Base-by-base conservation (phyloP, 1,140 invertebrate species). In the Microplitis mediator region DNA sequence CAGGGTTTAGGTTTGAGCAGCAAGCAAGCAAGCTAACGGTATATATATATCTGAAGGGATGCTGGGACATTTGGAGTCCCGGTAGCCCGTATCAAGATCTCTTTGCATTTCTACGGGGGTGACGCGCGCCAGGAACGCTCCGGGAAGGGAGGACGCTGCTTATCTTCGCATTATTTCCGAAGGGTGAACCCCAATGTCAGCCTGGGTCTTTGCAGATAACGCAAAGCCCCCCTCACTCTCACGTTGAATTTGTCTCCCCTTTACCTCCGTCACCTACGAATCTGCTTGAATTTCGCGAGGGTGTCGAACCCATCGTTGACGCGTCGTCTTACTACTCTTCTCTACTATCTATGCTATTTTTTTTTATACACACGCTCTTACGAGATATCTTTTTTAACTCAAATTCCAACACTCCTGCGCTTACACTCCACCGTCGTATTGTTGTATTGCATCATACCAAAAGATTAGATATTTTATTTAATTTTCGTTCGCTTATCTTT, bases 101-200 rank as follows among this genome's bases (percentile, higher is more conserved):
- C 79, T 85, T 86, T 84, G 82, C 85, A 83, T 86, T 85, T 84
- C 81, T 81, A 77, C 77, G 72, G 70, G 78, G 78, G 69, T 74
- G 73, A 72, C 72, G 56, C 56, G 62, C 71, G 68, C 68, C 23
- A 70, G 60, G 64, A 34, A 50, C 45, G 39, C 45, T 58, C 67
- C 56, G 51, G 34, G 70, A 69, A 50, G 71, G 51, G 51, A 39
- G 65, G 14, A 58, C 62, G 64, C 66, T 79, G 84, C 85, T 87
- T 87, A 87, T 87, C 86, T 87, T 78, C 71, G 76, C 81, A 80
- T 76, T 85, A 86, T 86, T 87, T 84, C 86, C 85, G 75, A 86
- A 86, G 84, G 86, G 83, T 78, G 81, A 85, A 79, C 78, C 76
- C 80, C 78, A 70, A 66, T 65, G 84, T 82, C 82, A 82, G 84